Base-by-base conservation (phyloP, 2,797 vertebrate species). In the Scleropages formosus region DNA sequence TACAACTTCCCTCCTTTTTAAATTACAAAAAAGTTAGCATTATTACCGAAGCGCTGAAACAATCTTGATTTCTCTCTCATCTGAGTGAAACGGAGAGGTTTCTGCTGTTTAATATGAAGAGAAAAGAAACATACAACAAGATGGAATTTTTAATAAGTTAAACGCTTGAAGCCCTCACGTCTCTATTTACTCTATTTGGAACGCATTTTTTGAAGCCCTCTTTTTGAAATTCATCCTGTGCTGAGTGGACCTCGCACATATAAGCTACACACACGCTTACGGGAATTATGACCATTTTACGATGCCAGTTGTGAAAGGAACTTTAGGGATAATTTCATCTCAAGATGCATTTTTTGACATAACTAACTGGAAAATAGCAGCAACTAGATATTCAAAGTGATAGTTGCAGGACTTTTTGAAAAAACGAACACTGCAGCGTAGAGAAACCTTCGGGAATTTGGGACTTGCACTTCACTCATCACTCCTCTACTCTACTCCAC, bases 21-120 rank as follows among this genome's bases (percentile, higher is more conserved):
- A 84, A 89, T 90, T 90, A 91, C 78, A 91, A 90, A 91, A 88
- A 83, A 76, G 74, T 84, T 79, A 79, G 78, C 74, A 84, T 83
- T 85, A 83, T 83, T 68, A 53, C 78, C 75, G 74, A 79, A 76
- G 83, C 80, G 71, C 67, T 76, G 58, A 71, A 75, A 71, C 26
- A 62, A 27, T 60, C 47, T 71, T 46, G 70, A 27, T 31, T 69
- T 78, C 60, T 74, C 65, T 66, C 22, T 75, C 70, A 65, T 60
- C 60, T 67, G 62, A 73, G 53, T 51, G n/a, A 64, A 71, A 49
- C 10, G 16, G 31, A 47, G 62, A 67, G 56, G 16, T 24, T 27
- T 51, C 62, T 44, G 51, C 49, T 60, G 56, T 65, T 65, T 13
- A 68, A 53, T 77, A 49, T 31, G 11, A 59, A 63, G 63, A 60